phyloP scores from a whole-genome alignment of 2,797 vertebrate genomes.

The Enteromius viviparus region DNA sequence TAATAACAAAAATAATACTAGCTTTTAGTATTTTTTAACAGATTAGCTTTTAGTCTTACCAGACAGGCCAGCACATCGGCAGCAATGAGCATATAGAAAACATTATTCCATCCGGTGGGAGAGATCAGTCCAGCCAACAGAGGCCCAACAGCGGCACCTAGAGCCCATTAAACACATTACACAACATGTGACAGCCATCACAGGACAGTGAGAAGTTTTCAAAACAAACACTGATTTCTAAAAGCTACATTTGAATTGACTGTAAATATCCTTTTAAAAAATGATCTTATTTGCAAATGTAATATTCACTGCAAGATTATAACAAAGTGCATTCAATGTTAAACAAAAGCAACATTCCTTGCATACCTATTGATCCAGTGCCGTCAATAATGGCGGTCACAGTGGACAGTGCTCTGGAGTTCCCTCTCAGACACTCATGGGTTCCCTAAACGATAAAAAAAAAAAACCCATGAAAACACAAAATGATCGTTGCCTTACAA shows the following conservation, averaged over 20 bases:
- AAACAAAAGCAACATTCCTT: background rate
- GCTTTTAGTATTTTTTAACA: background rate
- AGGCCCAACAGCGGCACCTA: conserved; percentile 93
- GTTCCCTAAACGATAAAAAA: conserved; percentile 82
- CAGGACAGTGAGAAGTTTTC: conserved; percentile 6
- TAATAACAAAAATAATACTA: background rate
- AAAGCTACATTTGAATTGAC: conserved; percentile 20
- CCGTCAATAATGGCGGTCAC: conserved; percentile 97
- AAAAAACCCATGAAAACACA: background rate
- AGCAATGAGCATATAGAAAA: conserved; percentile 96
- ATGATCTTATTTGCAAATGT: too few relatives aligned
- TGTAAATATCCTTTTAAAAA: conserved; percentile 6
- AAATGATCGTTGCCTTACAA: background rate
- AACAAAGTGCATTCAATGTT: background rate
- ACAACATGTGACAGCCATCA: background rate
- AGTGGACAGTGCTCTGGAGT: conserved; percentile 90
- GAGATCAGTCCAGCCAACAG: conserved; percentile 92
- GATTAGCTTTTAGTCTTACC: conserved; percentile 74
- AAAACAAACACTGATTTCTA: conserved; percentile 42
- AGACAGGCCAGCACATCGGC: conserved; percentile 89
- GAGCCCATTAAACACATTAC: conserved; percentile 27
- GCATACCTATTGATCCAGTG: conserved; percentile 90
- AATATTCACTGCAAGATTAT: background rate
- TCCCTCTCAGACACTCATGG: conserved; percentile 90
- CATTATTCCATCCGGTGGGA: conserved; percentile 91